Evolutionary conservation across 2,888 invertebrate species (phyloP).

Genomic region (Odontomyia ornata): DNA sequence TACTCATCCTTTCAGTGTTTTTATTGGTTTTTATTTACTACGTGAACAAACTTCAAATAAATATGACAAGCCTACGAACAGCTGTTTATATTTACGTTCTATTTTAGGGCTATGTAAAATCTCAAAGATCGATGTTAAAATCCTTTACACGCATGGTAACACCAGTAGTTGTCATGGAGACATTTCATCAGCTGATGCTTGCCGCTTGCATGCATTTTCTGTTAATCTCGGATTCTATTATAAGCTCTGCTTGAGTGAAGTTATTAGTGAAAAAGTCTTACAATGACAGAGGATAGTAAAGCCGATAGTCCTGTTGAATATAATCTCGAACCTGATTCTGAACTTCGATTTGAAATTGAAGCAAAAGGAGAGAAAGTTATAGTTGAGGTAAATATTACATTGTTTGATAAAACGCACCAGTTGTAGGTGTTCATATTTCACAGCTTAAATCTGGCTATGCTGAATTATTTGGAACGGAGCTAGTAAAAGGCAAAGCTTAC

Average conservation of each 20-base stretch:
- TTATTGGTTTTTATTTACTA: no score
- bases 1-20: constrained; percentile 83
- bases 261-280: not conserved
- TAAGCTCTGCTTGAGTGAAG: no score
- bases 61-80: no score
- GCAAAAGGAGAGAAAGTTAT: constrained; percentile 83
- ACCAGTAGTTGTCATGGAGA: no score
- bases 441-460: constrained; percentile 90
- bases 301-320: constrained; percentile 68
- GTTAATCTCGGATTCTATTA: no score
- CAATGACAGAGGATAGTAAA: constrained; percentile 46
- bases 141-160: no score
- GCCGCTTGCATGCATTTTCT: no score
- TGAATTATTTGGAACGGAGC: constrained; percentile 96
- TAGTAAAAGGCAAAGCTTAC: constrained; percentile 92
- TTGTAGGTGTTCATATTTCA: not conserved
- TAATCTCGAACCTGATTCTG: constrained; percentile 85
- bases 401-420: constrained; percentile 3
- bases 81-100: no score
- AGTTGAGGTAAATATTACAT: constrained; percentile 69
- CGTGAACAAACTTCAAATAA: no score
- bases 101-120: no score
- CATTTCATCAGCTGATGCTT: no score
- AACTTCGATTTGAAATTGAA: constrained; percentile 95
- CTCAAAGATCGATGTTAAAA: no score